Evolutionary conservation across 2,888 invertebrate genomes (phyloP).

Genomic region (Leptura quadrifasciata): DNA sequence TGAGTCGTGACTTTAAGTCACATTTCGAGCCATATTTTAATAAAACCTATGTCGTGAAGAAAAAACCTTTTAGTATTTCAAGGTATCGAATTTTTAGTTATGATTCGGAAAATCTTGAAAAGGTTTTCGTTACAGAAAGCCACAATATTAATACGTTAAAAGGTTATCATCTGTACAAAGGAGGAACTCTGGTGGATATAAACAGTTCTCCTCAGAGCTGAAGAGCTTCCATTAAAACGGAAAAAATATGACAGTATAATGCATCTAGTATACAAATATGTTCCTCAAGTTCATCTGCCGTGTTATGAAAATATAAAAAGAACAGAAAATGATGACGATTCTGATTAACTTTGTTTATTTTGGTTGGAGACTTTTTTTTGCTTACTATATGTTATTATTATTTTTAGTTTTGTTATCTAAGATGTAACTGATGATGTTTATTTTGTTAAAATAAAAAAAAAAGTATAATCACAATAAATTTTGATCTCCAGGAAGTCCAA

Average conservation of each 20-base stretch:
- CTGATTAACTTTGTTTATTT: too few relatives aligned
- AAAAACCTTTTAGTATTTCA: slow-evolving; percentile 18
- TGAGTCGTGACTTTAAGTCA: slow-evolving; percentile 33
- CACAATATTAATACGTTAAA: not conserved
- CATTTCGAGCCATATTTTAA: slow-evolving; percentile 41
- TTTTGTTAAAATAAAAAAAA: too few relatives aligned
- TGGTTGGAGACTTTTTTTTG: too few relatives aligned
- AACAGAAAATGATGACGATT: too few relatives aligned
- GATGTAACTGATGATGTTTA: too few relatives aligned
- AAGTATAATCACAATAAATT: too few relatives aligned
- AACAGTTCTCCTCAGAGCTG: too few relatives aligned
- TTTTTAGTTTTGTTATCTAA: too few relatives aligned
- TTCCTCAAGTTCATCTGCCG: not conserved
- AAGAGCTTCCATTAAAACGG: not conserved
- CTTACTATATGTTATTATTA: too few relatives aligned
- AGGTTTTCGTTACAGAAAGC: slow-evolving; percentile 30
- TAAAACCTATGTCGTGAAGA: slow-evolving; percentile 34
- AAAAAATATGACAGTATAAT: slow-evolving; percentile 11
- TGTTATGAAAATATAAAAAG: not conserved
- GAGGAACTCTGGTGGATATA: not conserved
- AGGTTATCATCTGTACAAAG: not conserved
- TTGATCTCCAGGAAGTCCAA: too few relatives aligned
- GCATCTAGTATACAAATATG: not conserved
- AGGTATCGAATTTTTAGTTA: slow-evolving; percentile 30
- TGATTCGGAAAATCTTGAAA: slow-evolving; percentile 19